Conservation (phyloP, 2,888 invertebrate genomes). For the Sphaerophoria taeniata region DNA sequence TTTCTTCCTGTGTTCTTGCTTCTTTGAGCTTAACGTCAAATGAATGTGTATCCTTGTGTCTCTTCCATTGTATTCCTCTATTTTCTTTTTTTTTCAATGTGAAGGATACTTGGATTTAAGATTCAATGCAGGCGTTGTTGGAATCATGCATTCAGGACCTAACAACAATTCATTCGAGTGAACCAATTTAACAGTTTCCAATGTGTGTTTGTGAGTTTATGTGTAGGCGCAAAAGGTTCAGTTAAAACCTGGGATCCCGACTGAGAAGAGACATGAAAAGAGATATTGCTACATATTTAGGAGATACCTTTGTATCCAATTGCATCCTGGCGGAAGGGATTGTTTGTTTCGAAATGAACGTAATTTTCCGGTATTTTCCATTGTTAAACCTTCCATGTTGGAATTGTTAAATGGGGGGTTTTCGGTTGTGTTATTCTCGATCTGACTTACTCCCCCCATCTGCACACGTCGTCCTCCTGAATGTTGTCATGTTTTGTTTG, state of each 20-base stretch:
- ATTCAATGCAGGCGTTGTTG: constrained; percentile 60
- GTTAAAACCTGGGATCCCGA: background rate
- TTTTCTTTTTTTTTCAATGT: background rate
- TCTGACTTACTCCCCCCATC: no score
- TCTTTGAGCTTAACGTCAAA: constrained; percentile 36
- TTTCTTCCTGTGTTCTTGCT: constrained; percentile 9
- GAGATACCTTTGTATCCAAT: constrained; percentile 65
- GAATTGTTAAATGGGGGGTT: constrained; percentile 63
- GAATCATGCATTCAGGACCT: constrained; percentile 59
- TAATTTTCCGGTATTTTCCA: constrained; percentile 73
- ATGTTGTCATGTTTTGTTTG: no score
- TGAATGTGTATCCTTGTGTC: constrained; percentile 3
- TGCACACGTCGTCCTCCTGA: no score
- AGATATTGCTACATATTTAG: constrained; percentile 46
- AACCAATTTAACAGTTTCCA: background rate
- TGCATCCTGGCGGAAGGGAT: constrained; percentile 68
- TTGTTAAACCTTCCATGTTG: constrained; percentile 71
- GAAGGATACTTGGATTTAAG: constrained; percentile 61
- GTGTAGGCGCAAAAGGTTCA: background rate
- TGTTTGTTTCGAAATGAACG: constrained; percentile 71
- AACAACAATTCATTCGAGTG: constrained; percentile 49
- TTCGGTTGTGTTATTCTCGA: constrained; percentile 27
- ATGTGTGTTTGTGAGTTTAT: background rate
- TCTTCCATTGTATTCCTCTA: constrained; percentile 3
- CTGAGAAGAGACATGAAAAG: constrained; percentile 15